Conservation (phyloP, 2,113 vertebrate species). For the Vombatus ursinus region DNA sequence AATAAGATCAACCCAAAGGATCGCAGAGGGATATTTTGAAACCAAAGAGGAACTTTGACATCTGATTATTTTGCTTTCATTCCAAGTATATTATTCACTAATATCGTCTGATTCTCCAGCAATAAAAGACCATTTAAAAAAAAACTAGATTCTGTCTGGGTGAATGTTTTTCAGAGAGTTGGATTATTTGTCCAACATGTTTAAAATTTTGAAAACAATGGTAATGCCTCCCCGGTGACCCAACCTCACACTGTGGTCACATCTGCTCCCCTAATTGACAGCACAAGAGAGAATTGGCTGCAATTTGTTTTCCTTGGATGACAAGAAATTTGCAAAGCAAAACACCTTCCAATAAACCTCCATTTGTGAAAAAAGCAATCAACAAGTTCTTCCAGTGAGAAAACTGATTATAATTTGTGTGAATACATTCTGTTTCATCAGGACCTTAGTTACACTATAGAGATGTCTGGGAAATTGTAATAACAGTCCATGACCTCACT, state of each 20-base stretch:
- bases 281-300: background rate
- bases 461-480: conserved; percentile 25
- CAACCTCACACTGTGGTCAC: conserved; percentile 36
- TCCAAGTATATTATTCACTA: conserved; percentile 36
- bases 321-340: conserved; percentile 67
- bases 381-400: conserved; percentile 29
- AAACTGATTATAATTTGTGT: conserved; percentile 34
- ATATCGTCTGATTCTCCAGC: conserved; percentile 52
- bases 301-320: conserved; percentile 74
- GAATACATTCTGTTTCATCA: conserved; percentile 30
- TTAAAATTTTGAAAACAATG: conserved; percentile 62
- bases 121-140: conserved; percentile 61
- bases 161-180: conserved; percentile 54
- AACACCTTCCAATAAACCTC: conserved; percentile 35
- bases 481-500: background rate
- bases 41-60: conserved; percentile 6
- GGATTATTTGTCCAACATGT: conserved; percentile 7
- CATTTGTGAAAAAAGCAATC: conserved; percentile 25
- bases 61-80: conserved; percentile 58
- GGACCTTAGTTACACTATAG: background rate
- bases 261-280: conserved; percentile 71
- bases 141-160: conserved; percentile 44
- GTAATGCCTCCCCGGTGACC: conserved; percentile 62
- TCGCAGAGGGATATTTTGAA: background rate
- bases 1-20: background rate